phyloP scores from a whole-genome alignment of 2,888 invertebrate species.

The Eristalis arbustorum region DNA sequence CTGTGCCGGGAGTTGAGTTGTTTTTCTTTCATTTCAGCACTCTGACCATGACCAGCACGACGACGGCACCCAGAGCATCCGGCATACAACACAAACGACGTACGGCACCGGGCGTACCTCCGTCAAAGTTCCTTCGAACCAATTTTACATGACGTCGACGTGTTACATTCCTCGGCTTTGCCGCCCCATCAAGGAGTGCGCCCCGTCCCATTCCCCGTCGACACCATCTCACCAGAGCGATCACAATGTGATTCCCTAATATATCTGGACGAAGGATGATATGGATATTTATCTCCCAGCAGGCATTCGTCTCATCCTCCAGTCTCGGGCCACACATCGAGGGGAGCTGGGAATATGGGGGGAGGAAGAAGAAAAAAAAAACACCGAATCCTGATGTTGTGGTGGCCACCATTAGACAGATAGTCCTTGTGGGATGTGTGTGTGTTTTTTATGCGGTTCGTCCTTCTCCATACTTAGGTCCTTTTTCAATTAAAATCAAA shows the following conservation, averaged over 20 bases:
- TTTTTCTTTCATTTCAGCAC: constrained; percentile 59
- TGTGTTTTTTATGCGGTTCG: constrained; percentile 10
- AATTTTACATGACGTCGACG: constrained; percentile 51
- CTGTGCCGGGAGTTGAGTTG: constrained; percentile 1
- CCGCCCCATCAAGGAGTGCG: not conserved
- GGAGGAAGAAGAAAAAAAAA: not conserved
- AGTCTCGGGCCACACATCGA: constrained; percentile 56
- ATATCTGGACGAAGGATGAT: constrained; percentile 62
- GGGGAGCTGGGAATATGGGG: too few species aligned
- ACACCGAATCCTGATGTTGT: constrained; percentile 32
- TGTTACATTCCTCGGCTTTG: constrained; percentile 42
- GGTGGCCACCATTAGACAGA: constrained; percentile 49
- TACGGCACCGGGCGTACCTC: constrained; percentile 6
- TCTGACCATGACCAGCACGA: not conserved
- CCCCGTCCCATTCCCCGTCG: not conserved
- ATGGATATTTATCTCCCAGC: constrained; percentile 68
- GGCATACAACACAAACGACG: not conserved
- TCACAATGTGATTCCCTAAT: constrained; percentile 52
- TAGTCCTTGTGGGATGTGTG: constrained; percentile 9
- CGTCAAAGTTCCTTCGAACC: constrained; percentile 24
- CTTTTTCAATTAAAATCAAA: constrained; percentile 71
- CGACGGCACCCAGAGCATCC: not conserved
- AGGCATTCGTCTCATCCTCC: constrained; percentile 57
- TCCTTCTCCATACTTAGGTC: constrained; percentile 39
- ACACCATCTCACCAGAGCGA: constrained; percentile 42